Conservation (phyloP, 2,888 invertebrate genomes). For the Erebia ligea region DNA sequence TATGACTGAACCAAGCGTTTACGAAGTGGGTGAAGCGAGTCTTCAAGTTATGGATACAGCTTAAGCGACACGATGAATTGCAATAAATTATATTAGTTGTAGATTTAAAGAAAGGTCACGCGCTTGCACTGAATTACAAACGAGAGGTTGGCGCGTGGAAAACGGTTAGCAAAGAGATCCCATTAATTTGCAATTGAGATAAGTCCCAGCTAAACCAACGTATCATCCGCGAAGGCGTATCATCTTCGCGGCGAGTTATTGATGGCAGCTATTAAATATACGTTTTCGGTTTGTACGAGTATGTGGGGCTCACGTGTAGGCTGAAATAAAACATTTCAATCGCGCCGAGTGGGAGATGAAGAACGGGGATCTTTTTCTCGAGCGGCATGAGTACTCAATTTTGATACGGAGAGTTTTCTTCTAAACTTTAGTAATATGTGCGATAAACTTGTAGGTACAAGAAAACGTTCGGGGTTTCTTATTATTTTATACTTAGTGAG, state of each 20-base stretch:
- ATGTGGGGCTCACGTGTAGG: slow-evolving; percentile 61
- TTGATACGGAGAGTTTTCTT: slow-evolving; percentile 50
- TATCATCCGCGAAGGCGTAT: slow-evolving; percentile 70
- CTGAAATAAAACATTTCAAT: slow-evolving; percentile 79
- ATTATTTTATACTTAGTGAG: background rate
- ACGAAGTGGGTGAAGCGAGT: background rate
- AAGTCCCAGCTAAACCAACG: slow-evolving; percentile 68
- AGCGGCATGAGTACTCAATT: slow-evolving; percentile 38
- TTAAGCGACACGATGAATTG: background rate
- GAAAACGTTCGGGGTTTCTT: background rate
- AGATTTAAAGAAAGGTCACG: slow-evolving; percentile 51
- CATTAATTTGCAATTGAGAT: slow-evolving; percentile 81
- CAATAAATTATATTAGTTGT: slow-evolving; percentile 23
- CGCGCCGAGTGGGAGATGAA: slow-evolving; percentile 72
- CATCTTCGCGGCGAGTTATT: slow-evolving; percentile 78
- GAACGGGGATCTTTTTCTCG: slow-evolving; percentile 65
- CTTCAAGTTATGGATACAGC: background rate
- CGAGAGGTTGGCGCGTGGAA: slow-evolving; percentile 54
- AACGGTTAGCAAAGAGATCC: slow-evolving; percentile 67
- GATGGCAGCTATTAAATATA: slow-evolving; percentile 82
- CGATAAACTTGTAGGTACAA: background rate
- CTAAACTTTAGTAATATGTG: slow-evolving; percentile 49
- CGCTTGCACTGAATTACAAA: slow-evolving; percentile 71
- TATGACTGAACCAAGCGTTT: slow-evolving; percentile 71
- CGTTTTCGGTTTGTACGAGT: slow-evolving; percentile 63